Evolutionary conservation across 2,113 vertebrate species (phyloP).

Genomic region (Sapajus apella): DNA sequence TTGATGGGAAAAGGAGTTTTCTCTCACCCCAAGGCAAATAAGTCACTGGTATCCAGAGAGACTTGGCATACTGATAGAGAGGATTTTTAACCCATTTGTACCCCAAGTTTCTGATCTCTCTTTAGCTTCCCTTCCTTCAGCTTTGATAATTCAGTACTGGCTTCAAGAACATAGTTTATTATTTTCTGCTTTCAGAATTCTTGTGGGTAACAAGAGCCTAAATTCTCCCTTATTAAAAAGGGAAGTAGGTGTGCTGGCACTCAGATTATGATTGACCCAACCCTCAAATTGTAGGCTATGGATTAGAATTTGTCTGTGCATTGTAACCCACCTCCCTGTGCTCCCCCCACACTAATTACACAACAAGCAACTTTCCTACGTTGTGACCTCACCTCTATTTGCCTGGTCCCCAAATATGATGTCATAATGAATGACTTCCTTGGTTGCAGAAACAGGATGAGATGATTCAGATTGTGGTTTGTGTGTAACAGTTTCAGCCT

Average conservation of each 20-base stretch:
- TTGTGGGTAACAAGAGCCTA: conserved; percentile 2
- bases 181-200: conserved; percentile 55
- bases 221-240: conserved; percentile 56
- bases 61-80: background rate
- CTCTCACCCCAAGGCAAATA: background rate
- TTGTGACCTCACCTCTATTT: conserved; percentile 78
- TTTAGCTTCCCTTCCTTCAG: background rate
- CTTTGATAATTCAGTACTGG: conserved; percentile 31
- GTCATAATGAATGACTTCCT: conserved; percentile 82
- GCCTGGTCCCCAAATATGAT: conserved; percentile 79
- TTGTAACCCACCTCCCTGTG: background rate
- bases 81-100: background rate
- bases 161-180: conserved; percentile 23
- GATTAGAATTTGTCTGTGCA: conserved; percentile 16
- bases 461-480: conserved; percentile 80
- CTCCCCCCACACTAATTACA: background rate
- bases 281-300: conserved; percentile 35
- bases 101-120: background rate
- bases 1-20: conserved; percentile 43
- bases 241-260: conserved; percentile 50
- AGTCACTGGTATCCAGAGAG: conserved; percentile 43
- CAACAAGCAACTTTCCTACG: conserved; percentile 43
- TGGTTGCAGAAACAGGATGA: conserved; percentile 81
- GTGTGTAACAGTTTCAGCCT: conserved; percentile 65
- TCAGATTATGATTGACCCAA: conserved; percentile 37